phyloP scores from a whole-genome alignment of 2,113 vertebrate species.

The Coptodon bakossiorum region DNA sequence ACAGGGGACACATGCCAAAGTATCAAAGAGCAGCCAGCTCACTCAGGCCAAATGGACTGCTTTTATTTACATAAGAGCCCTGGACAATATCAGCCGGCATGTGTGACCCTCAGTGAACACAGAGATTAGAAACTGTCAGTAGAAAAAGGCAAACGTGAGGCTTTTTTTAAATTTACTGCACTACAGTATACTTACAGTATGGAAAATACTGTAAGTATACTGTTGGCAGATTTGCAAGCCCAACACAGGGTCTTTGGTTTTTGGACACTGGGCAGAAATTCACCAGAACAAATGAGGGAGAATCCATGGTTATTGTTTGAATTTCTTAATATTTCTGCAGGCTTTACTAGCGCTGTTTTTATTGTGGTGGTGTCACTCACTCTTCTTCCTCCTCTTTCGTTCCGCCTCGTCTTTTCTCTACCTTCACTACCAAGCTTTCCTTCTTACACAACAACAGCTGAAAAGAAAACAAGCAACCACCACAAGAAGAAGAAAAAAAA shows the following conservation, averaged over 20 bases:
- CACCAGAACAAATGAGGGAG: slow-evolving; percentile 10
- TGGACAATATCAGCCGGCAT: slow-evolving; percentile 16
- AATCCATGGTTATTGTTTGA: slow-evolving; percentile 6
- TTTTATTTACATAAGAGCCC: slow-evolving; percentile 55
- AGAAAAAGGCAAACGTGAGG: not conserved
- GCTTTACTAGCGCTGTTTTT: slow-evolving; percentile 1
- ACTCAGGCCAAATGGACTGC: slow-evolving; percentile 44
- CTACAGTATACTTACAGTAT: not conserved
- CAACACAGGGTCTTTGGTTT: slow-evolving; percentile 1
- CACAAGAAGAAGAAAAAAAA: not conserved
- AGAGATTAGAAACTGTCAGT: not conserved
- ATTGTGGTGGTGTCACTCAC: not conserved
- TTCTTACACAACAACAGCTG: slow-evolving; percentile 27
- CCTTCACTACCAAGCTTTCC: not conserved
- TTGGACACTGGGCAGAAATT: not conserved
- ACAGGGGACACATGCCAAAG: slow-evolving; percentile 34
- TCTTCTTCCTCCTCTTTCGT: not conserved
- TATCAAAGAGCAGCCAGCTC: slow-evolving; percentile 32
- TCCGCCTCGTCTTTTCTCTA: not conserved
- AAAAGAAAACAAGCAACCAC: slow-evolving; percentile 22
- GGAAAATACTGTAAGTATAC: not conserved
- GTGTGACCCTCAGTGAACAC: slow-evolving; percentile 13
- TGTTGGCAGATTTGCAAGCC: not conserved
- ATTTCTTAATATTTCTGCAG: slow-evolving; percentile 23
- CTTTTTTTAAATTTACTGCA: not conserved